These are phyloP conservation scores for Drosophila bifasciata DNA, from an alignment of 1,140 invertebrate genomes.

Conservation along the genomic window DNA sequence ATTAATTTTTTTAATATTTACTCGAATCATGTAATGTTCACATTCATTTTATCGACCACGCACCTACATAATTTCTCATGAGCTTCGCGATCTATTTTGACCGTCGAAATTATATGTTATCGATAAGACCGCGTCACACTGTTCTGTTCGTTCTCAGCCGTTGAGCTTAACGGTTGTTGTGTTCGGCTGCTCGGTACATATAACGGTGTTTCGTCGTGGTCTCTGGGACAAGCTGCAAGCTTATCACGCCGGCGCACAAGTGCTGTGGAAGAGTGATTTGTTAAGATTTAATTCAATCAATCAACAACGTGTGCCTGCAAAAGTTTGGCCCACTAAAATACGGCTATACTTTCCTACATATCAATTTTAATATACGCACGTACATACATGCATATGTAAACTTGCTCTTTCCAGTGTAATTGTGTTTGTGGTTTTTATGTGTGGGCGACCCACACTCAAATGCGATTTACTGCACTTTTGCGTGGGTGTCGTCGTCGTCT, in stretches of 20 bases:
- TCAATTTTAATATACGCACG: too few relatives aligned
- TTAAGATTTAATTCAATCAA: slow-evolving; percentile 41
- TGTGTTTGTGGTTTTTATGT: slow-evolving; percentile 12
- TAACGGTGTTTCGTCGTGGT: slow-evolving; percentile 14
- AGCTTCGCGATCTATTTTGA: slow-evolving; percentile 25
- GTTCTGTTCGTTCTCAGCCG: slow-evolving; percentile 58
- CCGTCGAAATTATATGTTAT: slow-evolving; percentile 28
- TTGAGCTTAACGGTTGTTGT: slow-evolving; percentile 63
- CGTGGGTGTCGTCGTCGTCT: slow-evolving; percentile 17
- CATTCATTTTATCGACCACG: slow-evolving; percentile 16
- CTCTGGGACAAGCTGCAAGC: slow-evolving; percentile 52
- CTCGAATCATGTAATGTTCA: neutral
- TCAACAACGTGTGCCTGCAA: slow-evolving; percentile 4
- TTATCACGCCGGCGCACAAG: slow-evolving; percentile 19
- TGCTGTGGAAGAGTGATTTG: slow-evolving; percentile 31
- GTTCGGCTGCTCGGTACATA: slow-evolving; percentile 1
- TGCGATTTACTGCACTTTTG: slow-evolving; percentile 27
- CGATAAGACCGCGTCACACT: slow-evolving; percentile 38
- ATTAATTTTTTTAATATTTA: neutral
- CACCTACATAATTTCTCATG: slow-evolving; percentile 1
- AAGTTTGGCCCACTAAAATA: neutral
- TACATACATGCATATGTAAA: neutral
- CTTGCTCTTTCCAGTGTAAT: neutral
- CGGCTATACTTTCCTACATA: too few relatives aligned
- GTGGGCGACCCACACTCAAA: slow-evolving; percentile 13